Conservation (phyloP, 1,140 invertebrate species). For the Archivesica marissinica region DNA sequence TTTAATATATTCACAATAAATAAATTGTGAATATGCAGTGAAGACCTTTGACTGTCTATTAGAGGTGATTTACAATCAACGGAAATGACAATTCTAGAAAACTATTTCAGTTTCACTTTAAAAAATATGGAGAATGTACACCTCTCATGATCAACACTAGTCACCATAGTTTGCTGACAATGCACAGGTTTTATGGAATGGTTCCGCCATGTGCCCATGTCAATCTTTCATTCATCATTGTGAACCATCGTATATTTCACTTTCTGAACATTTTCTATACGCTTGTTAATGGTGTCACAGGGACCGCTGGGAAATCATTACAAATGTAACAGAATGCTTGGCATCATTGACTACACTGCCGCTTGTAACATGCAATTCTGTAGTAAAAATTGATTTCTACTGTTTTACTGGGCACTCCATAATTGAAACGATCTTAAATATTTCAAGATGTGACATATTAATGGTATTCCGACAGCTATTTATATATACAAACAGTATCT, state of each 20-base stretch:
- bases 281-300: background rate
- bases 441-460: slow-evolving; percentile 46
- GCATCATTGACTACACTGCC: background rate
- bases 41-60: too few relatives aligned
- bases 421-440: slow-evolving; percentile 44
- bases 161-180: background rate
- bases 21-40: too few relatives aligned
- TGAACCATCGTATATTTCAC: background rate
- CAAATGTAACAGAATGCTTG: background rate
- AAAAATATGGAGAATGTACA: too few relatives aligned
- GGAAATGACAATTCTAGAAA: too few relatives aligned
- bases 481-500: background rate
- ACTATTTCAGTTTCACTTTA: too few relatives aligned
- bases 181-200: too few relatives aligned
- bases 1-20: too few relatives aligned
- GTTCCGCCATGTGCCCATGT: too few relatives aligned
- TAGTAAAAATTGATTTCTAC: slow-evolving; percentile 46
- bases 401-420: background rate
- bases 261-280: background rate
- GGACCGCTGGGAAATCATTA: slow-evolving; percentile 4
- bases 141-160: background rate
- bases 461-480: background rate
- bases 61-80: too few relatives aligned
- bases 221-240: background rate
- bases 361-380: slow-evolving; percentile 31